Conservation (phyloP, 2,113 vertebrate genomes). For the Lipophrys pholis region DNA sequence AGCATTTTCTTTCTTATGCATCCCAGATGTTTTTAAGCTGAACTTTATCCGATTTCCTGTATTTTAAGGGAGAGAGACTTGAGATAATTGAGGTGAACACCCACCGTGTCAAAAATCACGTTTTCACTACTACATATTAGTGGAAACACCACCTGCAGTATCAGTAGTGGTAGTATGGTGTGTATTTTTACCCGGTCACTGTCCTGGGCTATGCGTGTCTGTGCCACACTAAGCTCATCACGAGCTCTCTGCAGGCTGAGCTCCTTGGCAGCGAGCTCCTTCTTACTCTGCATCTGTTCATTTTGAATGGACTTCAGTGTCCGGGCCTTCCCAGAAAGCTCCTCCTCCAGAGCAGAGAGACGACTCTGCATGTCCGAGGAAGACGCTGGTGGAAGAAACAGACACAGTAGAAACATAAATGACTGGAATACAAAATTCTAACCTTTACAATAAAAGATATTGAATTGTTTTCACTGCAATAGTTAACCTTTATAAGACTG, state of each 20-base stretch:
- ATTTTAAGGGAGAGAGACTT: slow-evolving; percentile 16
- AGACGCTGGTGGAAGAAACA: slow-evolving; percentile 29
- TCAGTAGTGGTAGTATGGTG: neutral
- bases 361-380: slow-evolving; percentile 59
- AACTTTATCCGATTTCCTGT: neutral
- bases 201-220: slow-evolving; percentile 74
- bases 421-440: no score
- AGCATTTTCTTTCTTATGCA: neutral
- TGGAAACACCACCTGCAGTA: neutral
- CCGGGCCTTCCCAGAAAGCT: slow-evolving; percentile 68
- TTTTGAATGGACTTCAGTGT: slow-evolving; percentile 63
- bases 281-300: slow-evolving; percentile 66
- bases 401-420: slow-evolving; percentile 16
- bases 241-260: slow-evolving; percentile 65
- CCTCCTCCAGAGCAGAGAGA: slow-evolving; percentile 73
- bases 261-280: slow-evolving; percentile 73
- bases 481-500: no score
- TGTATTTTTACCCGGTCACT: slow-evolving; percentile 73
- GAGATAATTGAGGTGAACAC: slow-evolving; percentile 30
- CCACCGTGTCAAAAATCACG: slow-evolving; percentile 11
- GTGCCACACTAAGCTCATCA: slow-evolving; percentile 71
- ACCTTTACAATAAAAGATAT: no score
- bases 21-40: slow-evolving; percentile 13
- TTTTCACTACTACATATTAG: neutral
- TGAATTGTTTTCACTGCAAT: no score